Conservation (phyloP, 2,113 vertebrate species). For the Chloroceryle aenea region DNA sequence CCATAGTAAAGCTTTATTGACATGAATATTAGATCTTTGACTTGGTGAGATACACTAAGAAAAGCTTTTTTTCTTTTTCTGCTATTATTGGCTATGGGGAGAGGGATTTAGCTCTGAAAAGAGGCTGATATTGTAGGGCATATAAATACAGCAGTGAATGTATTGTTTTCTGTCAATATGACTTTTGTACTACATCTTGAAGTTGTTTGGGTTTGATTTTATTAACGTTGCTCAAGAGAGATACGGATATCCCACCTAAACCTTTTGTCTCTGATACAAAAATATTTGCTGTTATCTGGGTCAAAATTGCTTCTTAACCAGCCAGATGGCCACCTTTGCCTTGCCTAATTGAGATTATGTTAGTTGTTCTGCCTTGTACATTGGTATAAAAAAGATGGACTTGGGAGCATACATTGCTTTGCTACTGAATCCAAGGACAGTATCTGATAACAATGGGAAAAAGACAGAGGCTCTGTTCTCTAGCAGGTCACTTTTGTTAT, state of each 20-base stretch:
- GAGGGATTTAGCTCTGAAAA: neutral
- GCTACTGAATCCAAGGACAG: neutral
- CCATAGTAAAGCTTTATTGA: slow-evolving; percentile 17
- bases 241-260: neutral
- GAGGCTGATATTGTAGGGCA: neutral
- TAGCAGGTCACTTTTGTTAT: neutral
- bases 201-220: neutral
- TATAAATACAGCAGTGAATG: neutral
- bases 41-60: neutral
- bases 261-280: neutral
- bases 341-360: neutral
- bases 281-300: neutral
- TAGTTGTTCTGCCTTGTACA: neutral
- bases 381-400: neutral
- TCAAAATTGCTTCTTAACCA: neutral
- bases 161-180: neutral
- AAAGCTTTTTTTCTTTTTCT: neutral
- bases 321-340: neutral
- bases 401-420: neutral
- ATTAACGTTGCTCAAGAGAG: neutral
- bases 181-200: neutral
- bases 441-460: neutral
- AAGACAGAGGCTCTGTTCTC: neutral
- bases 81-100: neutral
- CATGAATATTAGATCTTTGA: neutral